phyloP scores from a whole-genome alignment of 2,113 vertebrate genomes.

The Aptenodytes forsteri region DNA sequence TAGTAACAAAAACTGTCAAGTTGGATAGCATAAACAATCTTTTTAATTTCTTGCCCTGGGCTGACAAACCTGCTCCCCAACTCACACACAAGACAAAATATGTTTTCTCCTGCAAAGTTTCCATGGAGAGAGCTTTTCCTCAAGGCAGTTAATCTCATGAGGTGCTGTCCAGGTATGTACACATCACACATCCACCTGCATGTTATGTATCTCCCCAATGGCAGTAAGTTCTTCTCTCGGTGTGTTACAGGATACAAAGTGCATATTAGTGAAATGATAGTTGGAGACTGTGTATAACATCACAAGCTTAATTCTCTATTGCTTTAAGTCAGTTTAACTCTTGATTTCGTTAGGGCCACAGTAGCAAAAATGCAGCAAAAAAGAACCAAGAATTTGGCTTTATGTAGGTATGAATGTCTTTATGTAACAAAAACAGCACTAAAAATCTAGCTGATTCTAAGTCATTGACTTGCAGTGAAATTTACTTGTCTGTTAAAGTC shows the following conservation, averaged over 20 bases:
- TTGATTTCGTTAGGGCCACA: background rate
- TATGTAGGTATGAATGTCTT: background rate
- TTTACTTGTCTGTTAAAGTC: background rate
- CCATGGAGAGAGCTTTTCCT: conserved; percentile 14
- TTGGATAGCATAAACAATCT: background rate
- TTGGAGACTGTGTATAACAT: background rate
- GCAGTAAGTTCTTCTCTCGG: background rate
- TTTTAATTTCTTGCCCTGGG: conserved; percentile 30
- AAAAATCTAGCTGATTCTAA: background rate
- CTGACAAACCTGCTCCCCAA: conserved; percentile 12
- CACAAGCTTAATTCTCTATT: background rate
- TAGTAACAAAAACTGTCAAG: background rate
- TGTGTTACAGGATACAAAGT: background rate
- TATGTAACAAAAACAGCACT: background rate
- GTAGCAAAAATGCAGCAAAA: background rate
- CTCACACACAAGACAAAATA: background rate
- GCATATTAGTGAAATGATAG: background rate
- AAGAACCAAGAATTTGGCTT: background rate
- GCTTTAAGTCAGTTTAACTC: background rate
- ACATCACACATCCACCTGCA: background rate
- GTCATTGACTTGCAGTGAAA: background rate
- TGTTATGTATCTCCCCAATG: background rate
- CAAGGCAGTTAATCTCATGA: background rate
- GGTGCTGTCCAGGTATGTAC: background rate
- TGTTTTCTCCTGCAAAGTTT: conserved; percentile 11